Base-by-base conservation (phyloP, 2,113 vertebrate genomes). In the Melanotaenia duboulayi region DNA sequence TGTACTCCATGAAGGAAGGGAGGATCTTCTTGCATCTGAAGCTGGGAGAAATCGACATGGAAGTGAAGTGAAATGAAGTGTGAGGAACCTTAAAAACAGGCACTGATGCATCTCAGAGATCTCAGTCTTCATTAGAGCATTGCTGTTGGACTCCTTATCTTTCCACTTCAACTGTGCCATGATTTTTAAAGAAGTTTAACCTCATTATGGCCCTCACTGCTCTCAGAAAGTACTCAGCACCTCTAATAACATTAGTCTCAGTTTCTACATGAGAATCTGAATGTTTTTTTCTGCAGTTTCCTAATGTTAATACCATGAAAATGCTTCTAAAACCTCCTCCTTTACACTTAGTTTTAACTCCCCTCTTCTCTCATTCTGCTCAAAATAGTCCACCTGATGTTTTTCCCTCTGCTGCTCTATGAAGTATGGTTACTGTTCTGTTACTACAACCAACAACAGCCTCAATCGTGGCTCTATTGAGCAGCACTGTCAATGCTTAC, bases 31-130 rank as follows among this genome's bases (percentile, higher is more conserved):
- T n/a, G n/a, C n/a, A n/a, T n/a, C n/a, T n/a, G n/a, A n/a, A n/a
- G n/a, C n/a, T n/a, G n/a, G n/a, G n/a, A n/a, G n/a, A n/a, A 75
- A 68, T 81, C 52, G 49, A 61, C 71, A 82, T 87, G 68, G 77
- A 74, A 72, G 79, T 52, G 24, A 62, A 78, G 58, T 52, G 44
- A 74, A 87, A 74, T 74, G 28, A 79, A 87, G 75, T 85, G 79
- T 76, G 73, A 54, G 71, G 58, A 61, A 71, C n/a, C 71, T 71
- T 70, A 71, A 58, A 80, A 85, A 78, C 76, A 78, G 71, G 24
- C 49, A 28, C 44, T n/a, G 65, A 66, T 66, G 74, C 48, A 65
- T 71, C 75, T 80, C 60, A 71, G 68, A 52, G 49, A 57, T 62
- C 76, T 73, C 23, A 67, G 52, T 32, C 63, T 69, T 58, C 56